Percentiles rank a stretch among this genome's conserved stretches.
Conservation (phyloP, 2,888 invertebrate genomes). For the Drosophila antonietae region DNA sequence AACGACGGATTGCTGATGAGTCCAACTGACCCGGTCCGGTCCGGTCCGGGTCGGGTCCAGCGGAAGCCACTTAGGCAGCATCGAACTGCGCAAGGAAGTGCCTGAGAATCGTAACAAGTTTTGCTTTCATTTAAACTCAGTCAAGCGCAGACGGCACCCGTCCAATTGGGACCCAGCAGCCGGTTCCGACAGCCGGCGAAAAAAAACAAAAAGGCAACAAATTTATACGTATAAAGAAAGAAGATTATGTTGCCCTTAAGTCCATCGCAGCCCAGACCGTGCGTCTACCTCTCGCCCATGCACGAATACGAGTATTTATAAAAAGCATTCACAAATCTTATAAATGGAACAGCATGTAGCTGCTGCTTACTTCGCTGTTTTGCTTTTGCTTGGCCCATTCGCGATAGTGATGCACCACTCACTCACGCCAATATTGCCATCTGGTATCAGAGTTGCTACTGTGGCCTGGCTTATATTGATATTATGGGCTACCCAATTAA, state of each 20-base stretch:
- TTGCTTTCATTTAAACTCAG: slow-evolving; percentile 76
- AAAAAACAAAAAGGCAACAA: slow-evolving; percentile 5
- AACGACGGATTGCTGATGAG: slow-evolving; percentile 63
- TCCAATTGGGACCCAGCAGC: slow-evolving; percentile 43
- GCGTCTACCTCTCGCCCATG: slow-evolving; percentile 28
- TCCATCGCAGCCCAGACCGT: slow-evolving; percentile 32
- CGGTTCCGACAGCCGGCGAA: slow-evolving; percentile 52
- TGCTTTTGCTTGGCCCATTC: slow-evolving; percentile 32
- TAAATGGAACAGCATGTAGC: slow-evolving; percentile 75
- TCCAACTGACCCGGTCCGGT: slow-evolving; percentile 1
- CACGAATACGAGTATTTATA: slow-evolving; percentile 57
- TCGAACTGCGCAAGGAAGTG: slow-evolving; percentile 62
- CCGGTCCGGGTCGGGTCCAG: slow-evolving; percentile 17
- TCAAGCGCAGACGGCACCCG: slow-evolving; percentile 54
- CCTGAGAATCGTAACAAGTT: slow-evolving; percentile 73
- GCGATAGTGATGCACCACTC: slow-evolving; percentile 48
- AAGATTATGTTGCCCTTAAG: slow-evolving; percentile 50
- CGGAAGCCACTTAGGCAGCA: slow-evolving; percentile 62
- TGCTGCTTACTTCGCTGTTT: slow-evolving; percentile 31
- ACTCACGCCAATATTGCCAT: slow-evolving; percentile 33
- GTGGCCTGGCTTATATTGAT: neutral
- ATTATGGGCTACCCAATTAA: neutral
- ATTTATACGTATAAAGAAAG: slow-evolving; percentile 1
- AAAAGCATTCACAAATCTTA: slow-evolving; percentile 77
- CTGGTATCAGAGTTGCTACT: neutral